A percentile compares a stretch with the other conserved stretches of the same genome.
Evolutionary conservation across 1,140 invertebrate species (phyloP).

Genomic region (Phortica variegata): DNA sequence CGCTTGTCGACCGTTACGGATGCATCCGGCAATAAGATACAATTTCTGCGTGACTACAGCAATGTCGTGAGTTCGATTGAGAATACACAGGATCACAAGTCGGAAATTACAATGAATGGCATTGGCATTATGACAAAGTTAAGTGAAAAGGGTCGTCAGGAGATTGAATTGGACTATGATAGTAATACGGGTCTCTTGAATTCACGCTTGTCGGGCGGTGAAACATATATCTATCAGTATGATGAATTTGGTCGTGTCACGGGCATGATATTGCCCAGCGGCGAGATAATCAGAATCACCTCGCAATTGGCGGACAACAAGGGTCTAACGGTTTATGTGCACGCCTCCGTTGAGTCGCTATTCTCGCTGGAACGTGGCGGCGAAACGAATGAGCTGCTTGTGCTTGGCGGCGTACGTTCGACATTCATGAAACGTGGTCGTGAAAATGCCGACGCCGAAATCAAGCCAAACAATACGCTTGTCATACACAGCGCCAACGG

Average conservation of each 20-base stretch:
- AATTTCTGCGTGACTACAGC: slow-evolving; percentile 87
- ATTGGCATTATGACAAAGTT: slow-evolving; percentile 82
- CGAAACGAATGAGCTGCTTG: slow-evolving; percentile 59
- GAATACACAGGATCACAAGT: slow-evolving; percentile 90
- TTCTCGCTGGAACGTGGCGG: slow-evolving; percentile 42
- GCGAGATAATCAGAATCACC: slow-evolving; percentile 78
- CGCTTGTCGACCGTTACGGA: slow-evolving; percentile 91
- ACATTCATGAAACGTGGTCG: slow-evolving; percentile 64
- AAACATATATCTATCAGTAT: slow-evolving; percentile 87
- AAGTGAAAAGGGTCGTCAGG: slow-evolving; percentile 75
- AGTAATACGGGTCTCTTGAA: slow-evolving; percentile 77
- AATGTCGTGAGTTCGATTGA: slow-evolving; percentile 89
- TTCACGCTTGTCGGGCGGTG: slow-evolving; percentile 77
- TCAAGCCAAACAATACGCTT: slow-evolving; percentile 78
- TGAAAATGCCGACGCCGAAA: slow-evolving; percentile 68
- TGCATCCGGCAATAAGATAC: slow-evolving; percentile 89
- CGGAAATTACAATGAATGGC: slow-evolving; percentile 83
- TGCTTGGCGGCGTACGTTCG: slow-evolving; percentile 63
- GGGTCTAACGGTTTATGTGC: slow-evolving; percentile 72
- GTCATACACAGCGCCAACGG: slow-evolving; percentile 68
- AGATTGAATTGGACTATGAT: slow-evolving; percentile 84
- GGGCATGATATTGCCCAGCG: slow-evolving; percentile 83
- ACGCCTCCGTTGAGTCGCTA: slow-evolving; percentile 49
- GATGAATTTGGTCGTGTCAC: slow-evolving; percentile 82
- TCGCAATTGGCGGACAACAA: slow-evolving; percentile 74